Conservation (phyloP, 2,113 vertebrate genomes). For the Pseudorhombus dupliciocellatus region DNA sequence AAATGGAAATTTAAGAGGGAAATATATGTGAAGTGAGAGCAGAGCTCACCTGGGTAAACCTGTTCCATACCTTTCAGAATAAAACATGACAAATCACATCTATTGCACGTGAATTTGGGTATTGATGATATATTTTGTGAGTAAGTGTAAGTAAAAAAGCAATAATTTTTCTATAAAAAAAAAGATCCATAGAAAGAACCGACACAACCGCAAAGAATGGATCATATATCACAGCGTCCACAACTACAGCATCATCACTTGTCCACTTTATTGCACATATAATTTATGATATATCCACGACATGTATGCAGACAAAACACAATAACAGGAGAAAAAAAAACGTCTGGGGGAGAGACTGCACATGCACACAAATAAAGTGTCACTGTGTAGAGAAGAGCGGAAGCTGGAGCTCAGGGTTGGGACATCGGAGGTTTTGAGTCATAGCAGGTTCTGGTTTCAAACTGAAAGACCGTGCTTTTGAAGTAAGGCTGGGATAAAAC, state of each 20-base stretch:
- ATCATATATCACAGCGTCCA: neutral
- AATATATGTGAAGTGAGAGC: constrained; percentile 12
- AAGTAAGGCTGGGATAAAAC: no score
- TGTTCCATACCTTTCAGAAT: neutral
- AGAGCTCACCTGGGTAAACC: neutral
- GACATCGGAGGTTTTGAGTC: no score
- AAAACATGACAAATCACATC: neutral
- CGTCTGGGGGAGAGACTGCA: no score
- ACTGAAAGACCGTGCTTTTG: no score
- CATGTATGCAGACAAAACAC: neutral
- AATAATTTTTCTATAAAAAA: neutral
- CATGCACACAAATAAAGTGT: no score
- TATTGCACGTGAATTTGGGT: no score
- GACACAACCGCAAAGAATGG: neutral
- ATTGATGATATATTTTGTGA: no score
- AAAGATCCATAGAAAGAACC: neutral
- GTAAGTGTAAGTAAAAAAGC: neutral
- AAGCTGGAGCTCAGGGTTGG: no score
- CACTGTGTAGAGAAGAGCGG: no score
- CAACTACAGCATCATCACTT: neutral
- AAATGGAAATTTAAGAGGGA: constrained; percentile 9
- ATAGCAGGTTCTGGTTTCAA: no score
- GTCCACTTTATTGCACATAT: neutral
- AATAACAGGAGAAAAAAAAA: no score
- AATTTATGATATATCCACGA: constrained; percentile 10